Evolutionary conservation across 2,888 invertebrate genomes (phyloP).

Genomic region (Sinhomidia bicolor): DNA sequence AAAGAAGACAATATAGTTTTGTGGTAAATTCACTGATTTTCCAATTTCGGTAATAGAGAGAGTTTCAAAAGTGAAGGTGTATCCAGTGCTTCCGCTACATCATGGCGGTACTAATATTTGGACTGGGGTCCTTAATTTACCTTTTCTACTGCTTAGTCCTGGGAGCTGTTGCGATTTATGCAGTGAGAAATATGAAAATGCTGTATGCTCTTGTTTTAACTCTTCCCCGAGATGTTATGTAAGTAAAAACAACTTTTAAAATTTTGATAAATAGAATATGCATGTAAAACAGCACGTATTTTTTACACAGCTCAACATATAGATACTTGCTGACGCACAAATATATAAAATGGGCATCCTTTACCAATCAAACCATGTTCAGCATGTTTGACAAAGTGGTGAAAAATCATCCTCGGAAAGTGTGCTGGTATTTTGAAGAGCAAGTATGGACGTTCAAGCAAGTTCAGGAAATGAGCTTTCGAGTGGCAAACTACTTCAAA

Average conservation of each 20-base stretch:
- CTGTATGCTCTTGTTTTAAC: conserved; percentile 60
- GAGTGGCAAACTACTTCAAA: conserved; percentile 90
- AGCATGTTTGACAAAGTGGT: conserved; percentile 83
- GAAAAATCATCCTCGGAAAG: conserved; percentile 90
- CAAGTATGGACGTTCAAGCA: conserved; percentile 90
- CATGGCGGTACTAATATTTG: conserved; percentile 56
- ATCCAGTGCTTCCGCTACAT: background rate
- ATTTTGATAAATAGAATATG: no score
- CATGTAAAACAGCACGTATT: no score
- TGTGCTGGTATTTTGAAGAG: conserved; percentile 91
- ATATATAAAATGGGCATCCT: conserved; percentile 65
- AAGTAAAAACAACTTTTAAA: conserved; percentile 27
- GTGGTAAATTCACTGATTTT: background rate
- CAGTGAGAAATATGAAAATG: conserved; percentile 47
- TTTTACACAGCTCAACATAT: conserved; percentile 60
- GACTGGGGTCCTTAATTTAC: conserved; percentile 25
- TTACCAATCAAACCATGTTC: conserved; percentile 72
- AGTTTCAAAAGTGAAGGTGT: background rate
- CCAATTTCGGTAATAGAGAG: background rate
- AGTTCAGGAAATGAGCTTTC: conserved; percentile 90
- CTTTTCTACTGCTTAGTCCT: conserved; percentile 43
- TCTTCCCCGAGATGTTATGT: conserved; percentile 52
- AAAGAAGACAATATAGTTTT: background rate
- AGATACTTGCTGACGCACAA: conserved; percentile 64
- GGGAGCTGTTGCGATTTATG: conserved; percentile 18